A percentile compares a stretch with the other conserved stretches of the same genome.
Evolutionary conservation across 2,113 vertebrate species (phyloP).

Genomic region (Gymnogyps californianus): DNA sequence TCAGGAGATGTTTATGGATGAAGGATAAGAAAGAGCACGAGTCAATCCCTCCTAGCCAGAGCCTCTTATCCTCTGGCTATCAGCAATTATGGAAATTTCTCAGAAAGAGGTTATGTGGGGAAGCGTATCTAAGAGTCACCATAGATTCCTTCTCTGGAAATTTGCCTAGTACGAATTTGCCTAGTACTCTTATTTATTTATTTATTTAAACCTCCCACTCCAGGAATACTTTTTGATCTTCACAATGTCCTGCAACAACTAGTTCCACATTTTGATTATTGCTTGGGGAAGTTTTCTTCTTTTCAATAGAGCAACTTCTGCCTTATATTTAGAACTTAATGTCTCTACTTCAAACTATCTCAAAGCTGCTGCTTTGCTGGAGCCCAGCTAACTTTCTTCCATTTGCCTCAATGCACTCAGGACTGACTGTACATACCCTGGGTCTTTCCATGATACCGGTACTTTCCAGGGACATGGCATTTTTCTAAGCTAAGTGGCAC

Average conservation of each 20-base stretch:
- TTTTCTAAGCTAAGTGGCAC: not conserved
- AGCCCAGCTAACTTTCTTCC: not conserved
- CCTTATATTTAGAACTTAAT: not conserved
- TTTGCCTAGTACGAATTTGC: not conserved
- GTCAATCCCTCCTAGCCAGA: not conserved
- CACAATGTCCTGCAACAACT: not conserved
- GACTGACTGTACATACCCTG: not conserved
- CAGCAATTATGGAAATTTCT: not conserved
- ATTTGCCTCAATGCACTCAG: not conserved
- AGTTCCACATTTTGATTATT: not conserved
- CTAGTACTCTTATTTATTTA: not conserved
- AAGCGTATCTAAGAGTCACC: not conserved
- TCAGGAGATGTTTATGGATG: not conserved
- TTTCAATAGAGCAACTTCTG: not conserved
- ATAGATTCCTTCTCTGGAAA: not conserved
- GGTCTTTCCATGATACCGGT: not conserved
- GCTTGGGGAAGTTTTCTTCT: not conserved
- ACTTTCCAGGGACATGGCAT: not conserved
- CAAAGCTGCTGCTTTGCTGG: not conserved
- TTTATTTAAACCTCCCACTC: not conserved
- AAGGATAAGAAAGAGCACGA: not conserved
- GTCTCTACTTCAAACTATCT: not conserved
- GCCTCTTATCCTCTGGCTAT: not conserved
- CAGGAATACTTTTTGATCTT: not conserved
- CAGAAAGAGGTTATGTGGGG: not conserved